phyloP scores from a whole-genome alignment of 1,140 invertebrate species.

The Trachymyrmex cornetzi region DNA sequence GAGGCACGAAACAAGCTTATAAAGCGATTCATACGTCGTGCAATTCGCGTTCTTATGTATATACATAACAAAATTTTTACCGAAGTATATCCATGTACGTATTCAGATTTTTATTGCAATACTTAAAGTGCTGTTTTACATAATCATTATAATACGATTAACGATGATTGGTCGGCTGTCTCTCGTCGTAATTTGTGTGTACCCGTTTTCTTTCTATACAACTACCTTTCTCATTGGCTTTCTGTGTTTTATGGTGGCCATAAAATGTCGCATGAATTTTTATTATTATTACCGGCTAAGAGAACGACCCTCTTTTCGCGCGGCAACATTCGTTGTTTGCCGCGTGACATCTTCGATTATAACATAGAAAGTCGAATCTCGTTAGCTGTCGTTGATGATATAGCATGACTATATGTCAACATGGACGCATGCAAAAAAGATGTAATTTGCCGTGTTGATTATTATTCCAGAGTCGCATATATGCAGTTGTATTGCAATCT shows the following conservation, averaged over 20 bases:
- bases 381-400: slow-evolving; percentile 52
- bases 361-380: slow-evolving; percentile 62
- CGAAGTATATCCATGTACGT: background rate
- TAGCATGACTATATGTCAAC: slow-evolving; percentile 22
- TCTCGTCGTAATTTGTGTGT: slow-evolving; percentile 30
- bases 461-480: slow-evolving; percentile 14
- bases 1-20: slow-evolving; percentile 11
- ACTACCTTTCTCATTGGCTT: slow-evolving; percentile 47
- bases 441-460: background rate
- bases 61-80: background rate
- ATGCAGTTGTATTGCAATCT: background rate
- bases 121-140: slow-evolving; percentile 37
- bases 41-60: background rate
- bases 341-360: slow-evolving; percentile 57
- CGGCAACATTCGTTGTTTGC: slow-evolving; percentile 25
- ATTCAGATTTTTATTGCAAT: slow-evolving; percentile 6
- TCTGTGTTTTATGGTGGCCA: slow-evolving; percentile 67
- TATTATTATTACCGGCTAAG: slow-evolving; percentile 73
- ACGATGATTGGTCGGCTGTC: slow-evolving; percentile 16
- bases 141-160: slow-evolving; percentile 50
- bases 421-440: background rate
- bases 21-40: background rate
- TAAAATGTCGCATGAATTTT: slow-evolving; percentile 75
- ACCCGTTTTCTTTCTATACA: slow-evolving; percentile 18
- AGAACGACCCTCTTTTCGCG: slow-evolving; percentile 49